Percentiles rank a stretch among this genome's conserved stretches.
Conservation (phyloP, 2,113 vertebrate genomes). For the Casuarius casuarius region DNA sequence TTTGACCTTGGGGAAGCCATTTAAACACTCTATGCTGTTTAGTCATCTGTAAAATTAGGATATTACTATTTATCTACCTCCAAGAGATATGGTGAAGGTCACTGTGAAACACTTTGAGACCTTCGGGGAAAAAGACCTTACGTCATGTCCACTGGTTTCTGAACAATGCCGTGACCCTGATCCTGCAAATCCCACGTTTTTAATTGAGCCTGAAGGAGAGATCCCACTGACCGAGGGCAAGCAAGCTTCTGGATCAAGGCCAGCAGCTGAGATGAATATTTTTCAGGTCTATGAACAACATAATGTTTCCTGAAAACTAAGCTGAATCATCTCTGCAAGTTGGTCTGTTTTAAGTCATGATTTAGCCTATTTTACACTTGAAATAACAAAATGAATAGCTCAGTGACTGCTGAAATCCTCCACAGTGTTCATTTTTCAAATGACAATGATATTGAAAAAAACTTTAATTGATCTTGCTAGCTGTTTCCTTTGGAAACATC, state of each 20-base stretch:
- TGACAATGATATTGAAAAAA: neutral
- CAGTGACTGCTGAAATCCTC: neutral
- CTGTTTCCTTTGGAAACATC: neutral
- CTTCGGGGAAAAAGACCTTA: rapidly evolving
- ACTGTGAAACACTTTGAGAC: neutral
- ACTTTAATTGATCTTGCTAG: neutral
- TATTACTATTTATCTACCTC: slow-evolving; percentile 31
- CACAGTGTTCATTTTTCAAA: neutral
- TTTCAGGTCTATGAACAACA: neutral
- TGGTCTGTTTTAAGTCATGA: neutral
- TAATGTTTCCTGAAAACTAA: neutral
- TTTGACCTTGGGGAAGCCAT: slow-evolving; percentile 42
- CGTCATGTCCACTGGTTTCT: neutral
- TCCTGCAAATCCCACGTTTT: rapidly evolving
- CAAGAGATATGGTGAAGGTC: slow-evolving; percentile 20
- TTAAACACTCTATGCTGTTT: slow-evolving; percentile 6
- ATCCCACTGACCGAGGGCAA: neutral
- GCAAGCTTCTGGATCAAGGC: neutral
- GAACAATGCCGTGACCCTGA: neutral
- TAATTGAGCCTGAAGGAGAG: neutral
- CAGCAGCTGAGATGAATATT: neutral
- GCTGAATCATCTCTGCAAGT: neutral
- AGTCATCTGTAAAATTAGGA: slow-evolving; percentile 61
- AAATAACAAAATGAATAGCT: neutral
- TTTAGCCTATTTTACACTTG: neutral